Conservation (phyloP, 2,888 invertebrate species). For the Dicycla oo region DNA sequence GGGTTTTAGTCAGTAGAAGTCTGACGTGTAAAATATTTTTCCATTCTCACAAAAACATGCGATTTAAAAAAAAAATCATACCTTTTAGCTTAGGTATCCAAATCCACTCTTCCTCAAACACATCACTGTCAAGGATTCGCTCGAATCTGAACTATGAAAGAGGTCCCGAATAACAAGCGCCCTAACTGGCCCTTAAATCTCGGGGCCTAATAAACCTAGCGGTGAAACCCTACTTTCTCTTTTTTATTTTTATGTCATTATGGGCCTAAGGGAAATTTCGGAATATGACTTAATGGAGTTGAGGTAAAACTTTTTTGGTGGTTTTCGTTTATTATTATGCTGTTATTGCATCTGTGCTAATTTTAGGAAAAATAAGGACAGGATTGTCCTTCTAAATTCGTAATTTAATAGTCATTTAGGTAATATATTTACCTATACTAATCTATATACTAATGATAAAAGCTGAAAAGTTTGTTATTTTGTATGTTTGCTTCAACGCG, state of each 20-base stretch:
- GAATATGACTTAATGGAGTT: constrained; percentile 49
- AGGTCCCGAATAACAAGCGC: constrained; percentile 58
- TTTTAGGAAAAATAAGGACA: neutral
- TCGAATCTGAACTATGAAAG: constrained; percentile 59
- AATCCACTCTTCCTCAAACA: constrained; percentile 4
- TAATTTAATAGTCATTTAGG: neutral
- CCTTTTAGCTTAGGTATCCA: neutral
- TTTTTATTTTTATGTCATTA: constrained; percentile 64
- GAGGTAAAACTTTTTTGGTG: constrained; percentile 31
- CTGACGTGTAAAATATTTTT: no score
- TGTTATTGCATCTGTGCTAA: neutral
- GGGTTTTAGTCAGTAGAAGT: no score
- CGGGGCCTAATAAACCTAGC: constrained; percentile 58
- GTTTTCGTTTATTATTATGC: constrained; percentile 10
- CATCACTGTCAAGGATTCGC: constrained; percentile 35
- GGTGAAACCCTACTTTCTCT: constrained; percentile 55
- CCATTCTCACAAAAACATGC: no score
- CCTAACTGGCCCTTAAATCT: constrained; percentile 55
- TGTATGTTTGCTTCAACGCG: no score
- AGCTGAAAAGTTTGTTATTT: no score
- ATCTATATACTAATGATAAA: no score
- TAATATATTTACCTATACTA: neutral
- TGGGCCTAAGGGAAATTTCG: constrained; percentile 34
- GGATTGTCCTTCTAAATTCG: fast-evolving
- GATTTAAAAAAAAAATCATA: no score